Evolutionary conservation across 2,113 vertebrate genomes (phyloP).

Genomic region (Odocoileus virginianus): DNA sequence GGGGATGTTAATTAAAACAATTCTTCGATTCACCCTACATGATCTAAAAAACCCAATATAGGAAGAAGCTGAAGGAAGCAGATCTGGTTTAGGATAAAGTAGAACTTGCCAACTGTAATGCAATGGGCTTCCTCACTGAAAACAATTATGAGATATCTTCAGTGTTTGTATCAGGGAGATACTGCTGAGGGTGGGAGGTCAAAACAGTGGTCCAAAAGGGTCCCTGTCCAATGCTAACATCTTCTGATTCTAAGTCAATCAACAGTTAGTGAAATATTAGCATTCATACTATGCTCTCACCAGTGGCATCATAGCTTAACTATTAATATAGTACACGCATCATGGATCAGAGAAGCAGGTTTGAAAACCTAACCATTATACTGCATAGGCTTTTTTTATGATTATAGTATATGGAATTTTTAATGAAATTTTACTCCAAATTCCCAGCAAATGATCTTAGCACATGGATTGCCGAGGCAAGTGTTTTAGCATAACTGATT

Average conservation of each 20-base stretch:
- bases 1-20: background rate
- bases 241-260: background rate
- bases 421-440: background rate
- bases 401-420: background rate
- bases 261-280: background rate
- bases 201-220: background rate
- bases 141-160: background rate
- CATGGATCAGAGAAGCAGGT: background rate
- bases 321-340: background rate
- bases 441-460: background rate
- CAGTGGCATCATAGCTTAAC: background rate
- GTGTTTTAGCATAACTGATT: background rate
- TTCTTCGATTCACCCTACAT: background rate
- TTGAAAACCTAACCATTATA: background rate
- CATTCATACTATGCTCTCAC: background rate
- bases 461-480: accelerated
- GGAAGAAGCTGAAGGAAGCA: background rate
- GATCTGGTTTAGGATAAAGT: background rate
- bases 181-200: background rate
- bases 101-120: background rate
- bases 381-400: background rate
- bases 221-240: background rate
- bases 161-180: background rate
- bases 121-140: background rate
- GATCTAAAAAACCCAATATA: background rate